These are phyloP conservation scores for Tortricodes alternella DNA, from an alignment of 2,888 invertebrate genomes.

Conservation along the genomic window DNA sequence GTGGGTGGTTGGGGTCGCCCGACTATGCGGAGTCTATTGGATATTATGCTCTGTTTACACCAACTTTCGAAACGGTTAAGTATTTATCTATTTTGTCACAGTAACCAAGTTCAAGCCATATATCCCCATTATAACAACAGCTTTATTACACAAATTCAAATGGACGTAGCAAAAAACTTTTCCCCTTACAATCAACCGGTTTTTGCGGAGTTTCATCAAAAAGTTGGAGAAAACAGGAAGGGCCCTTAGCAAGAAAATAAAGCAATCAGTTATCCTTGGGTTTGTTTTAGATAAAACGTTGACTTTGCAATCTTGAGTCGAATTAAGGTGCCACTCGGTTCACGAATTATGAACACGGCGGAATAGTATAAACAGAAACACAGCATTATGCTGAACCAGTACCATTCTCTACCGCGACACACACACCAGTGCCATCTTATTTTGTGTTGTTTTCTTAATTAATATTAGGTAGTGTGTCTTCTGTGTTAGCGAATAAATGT, in stretches of 20 bases:
- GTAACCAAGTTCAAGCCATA: no score
- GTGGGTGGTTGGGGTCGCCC: no score
- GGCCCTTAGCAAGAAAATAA: slow-evolving; percentile 46
- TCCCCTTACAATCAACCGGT: slow-evolving; percentile 16
- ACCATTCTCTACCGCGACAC: background rate
- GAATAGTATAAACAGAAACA: background rate
- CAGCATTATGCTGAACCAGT: background rate
- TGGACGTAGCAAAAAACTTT: slow-evolving; percentile 17
- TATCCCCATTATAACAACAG: background rate
- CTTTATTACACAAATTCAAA: slow-evolving; percentile 12
- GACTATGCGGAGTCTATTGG: no score
- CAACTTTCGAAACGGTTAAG: no score
- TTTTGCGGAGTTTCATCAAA: slow-evolving; percentile 39
- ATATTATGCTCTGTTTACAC: no score
- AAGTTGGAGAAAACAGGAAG: slow-evolving; percentile 49
- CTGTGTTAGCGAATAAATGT: no score
- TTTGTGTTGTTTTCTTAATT: no score
- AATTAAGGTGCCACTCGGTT: slow-evolving; percentile 43
- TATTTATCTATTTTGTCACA: no score
- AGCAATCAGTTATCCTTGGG: slow-evolving; percentile 61
- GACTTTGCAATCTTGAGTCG: slow-evolving; percentile 51
- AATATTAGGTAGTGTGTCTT: no score
- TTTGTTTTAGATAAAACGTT: slow-evolving; percentile 63
- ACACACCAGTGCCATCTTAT: no score
- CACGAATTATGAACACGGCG: background rate